Base-by-base conservation (phyloP, 23 tunicate species). In the Styela plicata region DNA sequence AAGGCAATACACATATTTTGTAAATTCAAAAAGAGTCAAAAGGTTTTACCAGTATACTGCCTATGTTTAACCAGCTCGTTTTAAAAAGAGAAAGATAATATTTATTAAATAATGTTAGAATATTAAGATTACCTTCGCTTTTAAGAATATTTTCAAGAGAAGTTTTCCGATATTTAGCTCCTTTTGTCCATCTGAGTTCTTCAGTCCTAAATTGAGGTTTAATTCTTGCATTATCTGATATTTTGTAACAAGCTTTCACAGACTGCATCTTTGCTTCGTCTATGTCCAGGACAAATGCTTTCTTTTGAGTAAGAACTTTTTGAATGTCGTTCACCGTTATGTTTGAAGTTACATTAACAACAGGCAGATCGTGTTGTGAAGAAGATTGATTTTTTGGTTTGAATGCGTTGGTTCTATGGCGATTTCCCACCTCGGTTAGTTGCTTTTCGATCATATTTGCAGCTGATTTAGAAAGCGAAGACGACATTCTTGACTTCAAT, bases 321-420 rank as follows among this genome's bases (percentile, higher is more conserved):
- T 67, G 71, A 67, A 67, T 27, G 22, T 67, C 71, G 24, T 67
- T 67, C 71, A 67, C 31, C 16, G 71, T 67, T 25, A 67, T 67
- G 31, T 67, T 67, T 67, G 71, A 67, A 17, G 71, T 67, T 27
- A 67, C 71, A 29, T 67, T 67, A 17, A 67, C 30, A 24, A 67
- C 71, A 25, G 30, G 57, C 57, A 44, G 7, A 44, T 44, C 57
- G 13, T 44, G 7, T 44, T 44, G 57, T 5, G 57, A 44, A 44
- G 10, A 13, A 13, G 57, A 44, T 44, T 5, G 13, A 44, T 44
- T 44, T 44, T 13, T 7, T 13, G 57, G 7, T 7, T 44, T 44
- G 57, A 44, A 44, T 44, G 13, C 7, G 10, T 44, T 44, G 13
- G 10, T 44, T 16, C 24, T 29, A 16, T 24, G 16, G 16, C 31